phyloP scores from a whole-genome alignment of 2,888 invertebrate species.

The Margaritifera margaritifera region DNA sequence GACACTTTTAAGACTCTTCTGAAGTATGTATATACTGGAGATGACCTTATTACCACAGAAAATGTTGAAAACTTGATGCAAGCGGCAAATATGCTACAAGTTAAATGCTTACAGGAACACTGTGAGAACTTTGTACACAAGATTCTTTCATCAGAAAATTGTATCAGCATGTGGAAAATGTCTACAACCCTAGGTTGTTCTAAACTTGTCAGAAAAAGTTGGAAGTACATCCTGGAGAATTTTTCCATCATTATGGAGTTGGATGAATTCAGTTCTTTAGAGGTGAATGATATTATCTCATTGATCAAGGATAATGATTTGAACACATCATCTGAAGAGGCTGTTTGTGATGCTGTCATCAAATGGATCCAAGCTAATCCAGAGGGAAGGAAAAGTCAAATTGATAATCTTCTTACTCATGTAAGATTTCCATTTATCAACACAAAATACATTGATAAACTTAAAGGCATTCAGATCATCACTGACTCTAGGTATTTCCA shows the following conservation, averaged over 20 bases:
- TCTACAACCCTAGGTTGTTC: slow-evolving; percentile 83
- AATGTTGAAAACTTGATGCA: slow-evolving; percentile 83
- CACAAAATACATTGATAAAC: slow-evolving; percentile 36
- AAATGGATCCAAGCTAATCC: slow-evolving; percentile 80
- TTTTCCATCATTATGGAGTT: slow-evolving; percentile 40
- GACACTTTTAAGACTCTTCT: slow-evolving; percentile 85
- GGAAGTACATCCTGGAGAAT: slow-evolving; percentile 79
- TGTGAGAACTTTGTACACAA: slow-evolving; percentile 84
- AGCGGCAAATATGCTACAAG: slow-evolving; percentile 89
- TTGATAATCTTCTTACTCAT: slow-evolving; percentile 32
- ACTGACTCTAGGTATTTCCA: slow-evolving; percentile 11
- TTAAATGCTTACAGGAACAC: slow-evolving; percentile 84
- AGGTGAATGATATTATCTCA: slow-evolving; percentile 82
- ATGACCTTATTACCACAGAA: slow-evolving; percentile 82
- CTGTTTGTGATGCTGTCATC: slow-evolving; percentile 83
- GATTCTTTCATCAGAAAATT: slow-evolving; percentile 83
- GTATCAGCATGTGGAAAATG: slow-evolving; percentile 87
- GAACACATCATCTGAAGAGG: slow-evolving; percentile 89
- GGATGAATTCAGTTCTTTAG: slow-evolving; percentile 74
- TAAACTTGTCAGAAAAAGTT: slow-evolving; percentile 80
- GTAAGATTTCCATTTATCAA: slow-evolving; percentile 41
- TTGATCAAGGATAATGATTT: slow-evolving; percentile 87
- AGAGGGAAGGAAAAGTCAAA: slow-evolving; percentile 61
- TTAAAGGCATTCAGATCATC: slow-evolving; percentile 20
- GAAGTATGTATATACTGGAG: slow-evolving; percentile 87